Base-by-base conservation (phyloP, 2,797 vertebrate species). In the Scolopax bukidnonensis region DNA sequence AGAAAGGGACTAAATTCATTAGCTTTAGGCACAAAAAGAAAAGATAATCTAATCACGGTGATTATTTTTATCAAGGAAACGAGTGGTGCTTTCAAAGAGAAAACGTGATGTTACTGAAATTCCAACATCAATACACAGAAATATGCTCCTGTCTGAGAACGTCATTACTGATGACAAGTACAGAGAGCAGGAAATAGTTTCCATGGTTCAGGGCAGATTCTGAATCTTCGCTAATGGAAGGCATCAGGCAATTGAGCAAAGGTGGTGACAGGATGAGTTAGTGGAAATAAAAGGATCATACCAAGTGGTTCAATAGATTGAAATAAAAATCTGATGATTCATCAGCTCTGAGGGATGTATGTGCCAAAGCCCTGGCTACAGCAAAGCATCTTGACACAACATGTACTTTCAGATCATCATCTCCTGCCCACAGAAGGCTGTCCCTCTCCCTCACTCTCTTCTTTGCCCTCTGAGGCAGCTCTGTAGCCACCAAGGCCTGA, bases 141-240 rank as follows among this genome's bases (percentile, higher is more conserved):
- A 88, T 67, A 60, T 19, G 56, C 41, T 77, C 18, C 70, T 75
- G 84, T 57, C 81, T 87, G 81, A 83, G 28, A 83, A 84, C 53
- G 78, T 85, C 64, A 74, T 93, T 90, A 85, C 71, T 43, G 48
- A 71, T 83, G 89, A 82, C 87, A 96, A 89, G 76, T 40, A 74
- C 38, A 60, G 2, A 19, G 71, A 82, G 81, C 36, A 89, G 41
- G 63, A 89, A 92, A 85, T 9, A 74, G 68, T 53, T 90, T 91
- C 81, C 43, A 27, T 2, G 48, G 70, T 73, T 89, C 83, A 80
- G 71, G 40, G 71, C 68, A 77, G 30, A 43, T 73, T 73, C 69
- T 56, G 56, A 38, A 75, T 68, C 68, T 47, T 69, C 54, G 12
- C 53, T 93, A 83, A 91, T 68, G 15, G 56, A 82, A 96, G 28